These are phyloP conservation scores for Salvator merianae DNA, from an alignment of 2,113 vertebrate species.

Conservation along the genomic window DNA sequence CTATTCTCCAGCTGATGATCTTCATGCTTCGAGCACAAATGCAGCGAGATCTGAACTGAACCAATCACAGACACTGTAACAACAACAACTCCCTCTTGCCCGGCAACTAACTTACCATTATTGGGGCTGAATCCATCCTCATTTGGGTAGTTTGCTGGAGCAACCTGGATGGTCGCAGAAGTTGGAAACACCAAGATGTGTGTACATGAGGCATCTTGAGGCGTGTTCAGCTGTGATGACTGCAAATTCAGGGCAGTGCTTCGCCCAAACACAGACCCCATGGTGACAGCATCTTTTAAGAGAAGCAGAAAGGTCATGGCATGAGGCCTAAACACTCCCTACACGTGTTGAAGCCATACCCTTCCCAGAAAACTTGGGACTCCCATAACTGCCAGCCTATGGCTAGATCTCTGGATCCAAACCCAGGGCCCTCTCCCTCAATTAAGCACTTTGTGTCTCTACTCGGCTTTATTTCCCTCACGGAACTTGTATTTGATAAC, in stretches of 20 bases:
- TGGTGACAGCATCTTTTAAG: constrained; percentile 90
- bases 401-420: background rate
- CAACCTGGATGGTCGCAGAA: constrained; percentile 94
- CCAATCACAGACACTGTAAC: background rate
- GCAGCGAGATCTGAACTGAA: background rate
- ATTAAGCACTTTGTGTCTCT: background rate
- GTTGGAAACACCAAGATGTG: constrained; percentile 98
- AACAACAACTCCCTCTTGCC: fast-evolving
- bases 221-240: constrained; percentile 96
- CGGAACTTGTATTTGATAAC: too few species aligned
- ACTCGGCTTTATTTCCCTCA: too few species aligned
- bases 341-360: too few species aligned
- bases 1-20: background rate
- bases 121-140: constrained; percentile 89
- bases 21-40: background rate
- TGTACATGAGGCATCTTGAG: constrained; percentile 96
- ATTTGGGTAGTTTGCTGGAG: constrained; percentile 91
- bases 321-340: too few species aligned
- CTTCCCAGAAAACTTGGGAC: too few species aligned
- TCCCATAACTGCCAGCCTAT: background rate
- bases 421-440: background rate
- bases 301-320: fast-evolving
- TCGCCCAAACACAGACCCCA: constrained; percentile 97
- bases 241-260: constrained; percentile 95
- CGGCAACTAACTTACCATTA: constrained; percentile 77